A percentile compares a stretch with the other conserved stretches of the same genome.
Conservation (phyloP, 2,888 invertebrate genomes). For the Matsumyia berberina region DNA sequence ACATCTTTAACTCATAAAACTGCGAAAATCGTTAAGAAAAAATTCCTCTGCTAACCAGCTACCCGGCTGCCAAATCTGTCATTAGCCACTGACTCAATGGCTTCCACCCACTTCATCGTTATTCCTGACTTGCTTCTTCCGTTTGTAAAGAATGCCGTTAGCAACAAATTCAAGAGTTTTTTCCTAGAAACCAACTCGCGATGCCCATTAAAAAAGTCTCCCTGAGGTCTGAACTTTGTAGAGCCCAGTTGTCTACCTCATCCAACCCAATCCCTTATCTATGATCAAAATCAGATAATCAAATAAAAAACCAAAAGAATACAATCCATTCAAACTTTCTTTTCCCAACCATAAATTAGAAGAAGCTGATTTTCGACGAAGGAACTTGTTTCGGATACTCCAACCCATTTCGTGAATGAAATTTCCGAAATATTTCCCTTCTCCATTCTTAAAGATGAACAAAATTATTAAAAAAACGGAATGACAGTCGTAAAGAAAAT, state of each 20-base stretch:
- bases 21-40: no score
- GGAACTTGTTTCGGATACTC: conserved; percentile 41
- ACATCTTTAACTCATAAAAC: no score
- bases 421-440: conserved; percentile 50
- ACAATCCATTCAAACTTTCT: conserved; percentile 48
- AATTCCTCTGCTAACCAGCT: no score
- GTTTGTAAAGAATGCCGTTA: neutral
- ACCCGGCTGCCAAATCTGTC: no score
- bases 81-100: no score
- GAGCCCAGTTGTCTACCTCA: conserved; percentile 58
- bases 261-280: conserved; percentile 44
- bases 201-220: conserved; percentile 32
- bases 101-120: no score
- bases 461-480: conserved; percentile 66
- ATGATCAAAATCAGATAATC: conserved; percentile 44
- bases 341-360: conserved; percentile 63
- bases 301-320: conserved; percentile 9
- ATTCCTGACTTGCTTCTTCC: no score
- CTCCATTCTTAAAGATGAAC: conserved; percentile 38
- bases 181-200: neutral
- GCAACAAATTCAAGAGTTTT: neutral
- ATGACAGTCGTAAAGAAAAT: conserved; percentile 68
- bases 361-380: conserved; percentile 15
- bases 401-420: conserved; percentile 60
- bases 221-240: conserved; percentile 38